Percentiles rank a stretch among this genome's conserved stretches.
Evolutionary conservation across 2,797 vertebrate species (phyloP).

Genomic region (Channallabes apus): DNA sequence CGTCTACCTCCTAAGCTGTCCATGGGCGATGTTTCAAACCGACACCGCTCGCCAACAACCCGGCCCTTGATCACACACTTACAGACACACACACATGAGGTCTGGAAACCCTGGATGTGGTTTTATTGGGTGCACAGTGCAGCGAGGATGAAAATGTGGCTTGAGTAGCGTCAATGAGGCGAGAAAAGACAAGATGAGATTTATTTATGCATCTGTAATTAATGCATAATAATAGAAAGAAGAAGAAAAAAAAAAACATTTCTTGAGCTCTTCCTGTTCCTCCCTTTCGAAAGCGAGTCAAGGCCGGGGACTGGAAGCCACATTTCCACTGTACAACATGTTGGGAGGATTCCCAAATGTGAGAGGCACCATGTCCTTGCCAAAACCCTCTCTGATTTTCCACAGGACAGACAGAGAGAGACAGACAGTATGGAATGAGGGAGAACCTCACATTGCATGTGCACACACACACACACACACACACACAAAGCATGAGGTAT

Average conservation of each 20-base stretch:
- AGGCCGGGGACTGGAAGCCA: conserved; percentile 55
- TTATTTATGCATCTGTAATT: too few species aligned
- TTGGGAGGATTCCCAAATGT: conserved; percentile 40
- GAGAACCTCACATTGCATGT: neutral
- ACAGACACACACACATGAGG: neutral
- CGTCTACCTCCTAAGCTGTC: conserved; percentile 40
- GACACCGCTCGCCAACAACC: conserved; percentile 31
- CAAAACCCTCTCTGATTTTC: conserved; percentile 24
- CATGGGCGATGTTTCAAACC: conserved; percentile 45
- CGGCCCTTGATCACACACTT: conserved; percentile 5
- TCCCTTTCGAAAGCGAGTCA: conserved; percentile 48
- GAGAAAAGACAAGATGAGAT: too few species aligned
- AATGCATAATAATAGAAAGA: neutral
- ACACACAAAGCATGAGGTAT: neutral
- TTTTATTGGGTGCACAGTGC: neutral
- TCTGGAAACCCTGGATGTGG: neutral
- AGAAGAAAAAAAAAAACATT: neutral
- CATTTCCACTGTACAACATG: conserved; percentile 63
- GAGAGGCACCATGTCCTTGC: conserved; percentile 30
- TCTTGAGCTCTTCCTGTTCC: conserved; percentile 33
- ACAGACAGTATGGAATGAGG: neutral
- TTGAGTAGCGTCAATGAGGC: neutral
- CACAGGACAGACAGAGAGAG: conserved; percentile 6
- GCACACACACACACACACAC: neutral
- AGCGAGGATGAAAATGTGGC: neutral